Conservation (phyloP, 1,140 invertebrate species). For the Leptonema lineaticorne region DNA sequence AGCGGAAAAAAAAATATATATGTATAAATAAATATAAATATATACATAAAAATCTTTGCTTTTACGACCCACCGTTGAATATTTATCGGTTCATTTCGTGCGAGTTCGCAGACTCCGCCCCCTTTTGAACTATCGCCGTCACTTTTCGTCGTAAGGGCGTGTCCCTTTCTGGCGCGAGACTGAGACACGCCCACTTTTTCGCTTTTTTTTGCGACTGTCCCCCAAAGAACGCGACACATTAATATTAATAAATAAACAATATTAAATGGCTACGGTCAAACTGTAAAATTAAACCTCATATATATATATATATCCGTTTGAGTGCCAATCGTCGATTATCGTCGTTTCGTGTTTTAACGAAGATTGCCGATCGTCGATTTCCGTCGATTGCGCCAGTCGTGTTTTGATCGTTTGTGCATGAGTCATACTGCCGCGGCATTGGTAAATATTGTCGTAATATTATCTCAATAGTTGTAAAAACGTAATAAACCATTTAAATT, state of each 20-base stretch:
- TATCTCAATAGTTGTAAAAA: too few species aligned
- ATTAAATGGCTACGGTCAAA: conserved; percentile 12
- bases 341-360: not conserved
- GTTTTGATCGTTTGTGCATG: too few species aligned
- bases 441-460: too few species aligned
- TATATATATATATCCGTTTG: not conserved
- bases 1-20: too few species aligned
- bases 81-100: not conserved
- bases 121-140: not conserved
- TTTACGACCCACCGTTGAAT: conserved; percentile 22
- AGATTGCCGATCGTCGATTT: too few species aligned
- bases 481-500: too few species aligned
- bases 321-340: not conserved
- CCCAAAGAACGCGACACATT: not conserved
- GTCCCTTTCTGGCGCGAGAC: not conserved
- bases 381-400: too few species aligned
- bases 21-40: too few species aligned
- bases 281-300: too few species aligned
- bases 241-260: conserved; percentile 26
- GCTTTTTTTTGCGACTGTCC: conserved; percentile 19
- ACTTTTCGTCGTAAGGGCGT: not conserved
- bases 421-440: too few species aligned
- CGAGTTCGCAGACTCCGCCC: conserved; percentile 3
- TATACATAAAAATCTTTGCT: too few species aligned
- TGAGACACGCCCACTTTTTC: conserved; percentile 4